Percentiles rank a stretch among this genome's conserved stretches.
Evolutionary conservation across 1,140 invertebrate species (phyloP).

Genomic region (Polyergus mexicanus): DNA sequence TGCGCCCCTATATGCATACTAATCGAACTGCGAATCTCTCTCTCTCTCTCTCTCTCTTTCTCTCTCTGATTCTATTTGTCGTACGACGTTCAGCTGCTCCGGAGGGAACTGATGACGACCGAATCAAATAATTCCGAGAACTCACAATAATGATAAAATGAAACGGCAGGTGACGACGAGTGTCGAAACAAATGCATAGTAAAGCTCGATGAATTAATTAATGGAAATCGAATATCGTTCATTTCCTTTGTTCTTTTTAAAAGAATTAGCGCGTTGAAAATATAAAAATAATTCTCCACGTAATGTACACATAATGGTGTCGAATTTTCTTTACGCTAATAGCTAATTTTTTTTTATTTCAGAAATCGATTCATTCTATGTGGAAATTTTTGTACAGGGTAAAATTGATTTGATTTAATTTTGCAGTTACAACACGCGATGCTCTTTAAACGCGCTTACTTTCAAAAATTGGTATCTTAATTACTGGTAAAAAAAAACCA

Average conservation of each 20-base stretch:
- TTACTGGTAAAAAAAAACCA: neutral
- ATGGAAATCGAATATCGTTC: conserved; percentile 4
- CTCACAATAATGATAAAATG: conserved; percentile 8
- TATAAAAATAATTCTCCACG: neutral
- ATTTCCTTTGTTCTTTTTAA: neutral
- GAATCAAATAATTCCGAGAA: conserved; percentile 25
- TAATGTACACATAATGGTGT: neutral
- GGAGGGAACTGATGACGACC: neutral
- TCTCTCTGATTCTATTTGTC: conserved; percentile 6
- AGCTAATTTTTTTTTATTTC: neutral
- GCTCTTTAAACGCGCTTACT: neutral
- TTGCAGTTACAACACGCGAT: neutral
- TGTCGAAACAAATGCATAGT: neutral
- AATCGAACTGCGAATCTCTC: neutral
- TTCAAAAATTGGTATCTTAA: conserved; percentile 11
- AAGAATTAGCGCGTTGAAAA: neutral
- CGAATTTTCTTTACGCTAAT: neutral
- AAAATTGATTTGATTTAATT: conserved; percentile 8
- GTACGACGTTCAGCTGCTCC: conserved; percentile 20
- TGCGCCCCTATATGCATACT: conserved; percentile 11
- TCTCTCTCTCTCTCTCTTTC: no score
- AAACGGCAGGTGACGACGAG: conserved; percentile 11
- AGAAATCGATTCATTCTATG: neutral
- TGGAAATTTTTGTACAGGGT: neutral
- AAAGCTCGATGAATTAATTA: conserved; percentile 39